Percentiles rank a stretch among this genome's conserved stretches.
phyloP scores from a whole-genome alignment of 2,113 vertebrate species.

The Notechis scutatus region DNA sequence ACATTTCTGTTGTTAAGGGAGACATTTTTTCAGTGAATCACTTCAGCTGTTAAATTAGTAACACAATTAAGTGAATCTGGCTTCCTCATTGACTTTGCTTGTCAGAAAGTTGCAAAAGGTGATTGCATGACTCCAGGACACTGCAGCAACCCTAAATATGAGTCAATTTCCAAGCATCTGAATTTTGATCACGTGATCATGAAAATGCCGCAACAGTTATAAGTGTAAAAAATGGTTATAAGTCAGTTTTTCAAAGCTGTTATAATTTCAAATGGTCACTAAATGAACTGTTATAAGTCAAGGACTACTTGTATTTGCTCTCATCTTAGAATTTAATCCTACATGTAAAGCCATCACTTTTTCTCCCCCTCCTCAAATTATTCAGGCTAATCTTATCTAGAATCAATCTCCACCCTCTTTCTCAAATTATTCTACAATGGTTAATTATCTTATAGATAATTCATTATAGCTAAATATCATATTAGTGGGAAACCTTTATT shows the following conservation, averaged over 20 bases:
- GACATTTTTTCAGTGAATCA: background rate
- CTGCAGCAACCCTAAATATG: background rate
- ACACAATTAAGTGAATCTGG: background rate
- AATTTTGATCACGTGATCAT: background rate
- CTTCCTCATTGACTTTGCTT: background rate
- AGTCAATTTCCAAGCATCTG: background rate
- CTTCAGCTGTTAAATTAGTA: background rate
- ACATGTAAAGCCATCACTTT: background rate
- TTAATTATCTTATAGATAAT: background rate
- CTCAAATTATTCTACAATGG: background rate
- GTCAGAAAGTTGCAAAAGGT: background rate
- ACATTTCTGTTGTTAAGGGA: background rate
- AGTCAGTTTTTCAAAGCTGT: background rate
- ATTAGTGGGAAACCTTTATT: background rate
- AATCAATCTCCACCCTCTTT: background rate
- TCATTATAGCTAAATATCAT: background rate
- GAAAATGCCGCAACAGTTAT: background rate
- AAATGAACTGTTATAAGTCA: background rate
- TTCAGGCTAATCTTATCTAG: background rate
- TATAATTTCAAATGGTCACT: background rate
- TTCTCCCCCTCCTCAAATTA: background rate
- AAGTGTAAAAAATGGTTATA: background rate
- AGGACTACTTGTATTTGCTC: background rate
- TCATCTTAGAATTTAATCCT: background rate
- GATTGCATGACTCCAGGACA: background rate